Conservation (phyloP, 2,888 invertebrate genomes). For the Melanotus villosus region DNA sequence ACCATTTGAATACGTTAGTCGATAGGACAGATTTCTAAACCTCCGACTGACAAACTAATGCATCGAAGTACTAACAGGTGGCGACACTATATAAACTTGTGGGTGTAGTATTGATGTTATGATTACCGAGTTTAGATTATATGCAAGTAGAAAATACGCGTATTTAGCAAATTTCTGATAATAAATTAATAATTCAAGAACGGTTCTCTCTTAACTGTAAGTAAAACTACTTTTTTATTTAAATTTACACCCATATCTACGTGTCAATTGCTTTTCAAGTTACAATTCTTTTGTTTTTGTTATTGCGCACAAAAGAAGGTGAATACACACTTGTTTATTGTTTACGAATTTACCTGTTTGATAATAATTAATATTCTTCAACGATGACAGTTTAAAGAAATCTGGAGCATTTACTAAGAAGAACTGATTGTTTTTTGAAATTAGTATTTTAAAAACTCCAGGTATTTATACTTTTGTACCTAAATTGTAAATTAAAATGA, state of each 20-base stretch:
- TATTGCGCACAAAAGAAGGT: background rate
- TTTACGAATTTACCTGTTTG: no score
- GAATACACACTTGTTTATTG: no score
- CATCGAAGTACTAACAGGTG: constrained; percentile 2
- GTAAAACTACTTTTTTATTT: background rate
- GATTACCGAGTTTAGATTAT: constrained; percentile 16
- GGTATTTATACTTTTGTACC: no score
- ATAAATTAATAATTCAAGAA: background rate
- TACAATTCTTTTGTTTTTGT: constrained; percentile 4
- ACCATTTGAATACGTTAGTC: no score
- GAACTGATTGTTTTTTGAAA: no score
- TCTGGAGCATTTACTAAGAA: no score
- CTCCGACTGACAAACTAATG: background rate
- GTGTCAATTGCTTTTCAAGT: background rate
- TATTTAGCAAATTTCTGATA: background rate
- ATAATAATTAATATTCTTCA: no score
- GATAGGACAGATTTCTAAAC: background rate
- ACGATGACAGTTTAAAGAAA: no score
- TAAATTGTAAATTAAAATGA: no score
- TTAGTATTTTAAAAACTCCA: no score
- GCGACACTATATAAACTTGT: constrained; percentile 1
- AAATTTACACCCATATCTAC: background rate
- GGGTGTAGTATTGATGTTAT: constrained; percentile 37
- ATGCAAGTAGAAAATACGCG: constrained; percentile 8
- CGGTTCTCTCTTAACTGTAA: background rate